phyloP scores from a whole-genome alignment of 2,113 vertebrate species.

The Cyphomyrus plagiostoma region DNA sequence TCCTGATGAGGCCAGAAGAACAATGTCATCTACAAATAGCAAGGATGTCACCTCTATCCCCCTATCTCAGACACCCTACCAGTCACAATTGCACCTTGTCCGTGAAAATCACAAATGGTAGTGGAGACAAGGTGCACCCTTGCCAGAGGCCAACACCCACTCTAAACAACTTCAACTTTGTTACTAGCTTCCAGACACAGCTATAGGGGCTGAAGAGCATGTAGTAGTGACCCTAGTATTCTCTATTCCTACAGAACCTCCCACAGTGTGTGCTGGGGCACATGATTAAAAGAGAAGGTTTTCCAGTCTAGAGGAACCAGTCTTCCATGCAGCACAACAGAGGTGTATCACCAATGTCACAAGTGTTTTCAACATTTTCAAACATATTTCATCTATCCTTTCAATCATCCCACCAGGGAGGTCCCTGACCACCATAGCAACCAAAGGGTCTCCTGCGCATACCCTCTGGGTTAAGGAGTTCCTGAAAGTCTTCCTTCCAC shows the following conservation, averaged over 20 bases:
- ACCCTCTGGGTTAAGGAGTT: background rate
- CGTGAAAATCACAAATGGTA: background rate
- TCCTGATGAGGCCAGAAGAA: background rate
- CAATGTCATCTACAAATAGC: background rate
- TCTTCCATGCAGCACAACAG: background rate
- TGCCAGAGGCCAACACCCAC: background rate
- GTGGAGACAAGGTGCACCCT: background rate
- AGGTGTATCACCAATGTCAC: background rate
- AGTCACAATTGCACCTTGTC: background rate
- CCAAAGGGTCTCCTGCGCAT: background rate
- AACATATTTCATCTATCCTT: background rate
- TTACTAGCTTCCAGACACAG: background rate
- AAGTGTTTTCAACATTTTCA: background rate
- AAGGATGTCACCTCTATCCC: background rate
- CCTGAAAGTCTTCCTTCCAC: background rate
- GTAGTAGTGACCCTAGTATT: background rate
- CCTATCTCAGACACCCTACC: background rate
- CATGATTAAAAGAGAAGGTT: background rate
- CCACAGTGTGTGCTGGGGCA: background rate
- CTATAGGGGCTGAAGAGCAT: background rate
- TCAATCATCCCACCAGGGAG: background rate
- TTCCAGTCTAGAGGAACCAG: background rate
- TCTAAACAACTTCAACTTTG: background rate
- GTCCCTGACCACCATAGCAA: background rate
- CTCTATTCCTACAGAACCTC: background rate